Evolutionary conservation across 1,140 invertebrate genomes (phyloP), one percentile per base, ranked within the genome.

Genomic region (Formica exsecta): DNA sequence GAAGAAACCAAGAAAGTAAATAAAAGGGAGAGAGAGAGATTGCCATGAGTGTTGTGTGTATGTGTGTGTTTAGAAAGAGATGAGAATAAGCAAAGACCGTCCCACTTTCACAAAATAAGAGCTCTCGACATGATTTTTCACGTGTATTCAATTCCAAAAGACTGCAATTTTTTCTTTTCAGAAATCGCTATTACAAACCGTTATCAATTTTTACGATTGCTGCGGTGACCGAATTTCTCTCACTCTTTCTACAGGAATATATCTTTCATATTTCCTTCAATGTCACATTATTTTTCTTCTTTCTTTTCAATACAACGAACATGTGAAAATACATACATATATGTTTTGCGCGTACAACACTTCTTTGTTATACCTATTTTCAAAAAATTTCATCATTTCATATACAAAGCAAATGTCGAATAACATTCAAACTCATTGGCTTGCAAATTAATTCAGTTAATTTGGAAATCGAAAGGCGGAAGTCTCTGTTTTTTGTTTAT

Each of bases 41-140:
- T 32, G 3, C 3, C 32, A 32, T 32, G 3, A 32, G 32, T 32
- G 25, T 29, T 29, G 25, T 29, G 25, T 29, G 25, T 29, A 29
- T 29, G 25, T 29, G 25, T 29, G 3, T 32, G 32, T 32, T 19
- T 22, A 29, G 36, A 71, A 22, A 36, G 25, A 71, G 51, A 19
- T 29, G 9, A 7, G 19, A 59, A 71, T 61, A 81, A 59, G 11
- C 77, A 51, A 6, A 22, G 16, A 66, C 9, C 0, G 77, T 71
- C 51, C 66, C 32, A 81, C 77, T 71, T 81, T 81, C 65, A 81
- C 51, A 57, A 81, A 70, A 41, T 41, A 38, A 80, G 3, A 8
- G 29, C 16, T 71, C 22, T 41, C 25, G 61, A 3, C 29, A 9
- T n/a, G 41, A 36, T 65, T 44, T 51, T 44, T 36, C 7, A 32